These are phyloP conservation scores for Eristalinus aeneus DNA, from an alignment of 2,888 invertebrate species.

Conservation along the genomic window DNA sequence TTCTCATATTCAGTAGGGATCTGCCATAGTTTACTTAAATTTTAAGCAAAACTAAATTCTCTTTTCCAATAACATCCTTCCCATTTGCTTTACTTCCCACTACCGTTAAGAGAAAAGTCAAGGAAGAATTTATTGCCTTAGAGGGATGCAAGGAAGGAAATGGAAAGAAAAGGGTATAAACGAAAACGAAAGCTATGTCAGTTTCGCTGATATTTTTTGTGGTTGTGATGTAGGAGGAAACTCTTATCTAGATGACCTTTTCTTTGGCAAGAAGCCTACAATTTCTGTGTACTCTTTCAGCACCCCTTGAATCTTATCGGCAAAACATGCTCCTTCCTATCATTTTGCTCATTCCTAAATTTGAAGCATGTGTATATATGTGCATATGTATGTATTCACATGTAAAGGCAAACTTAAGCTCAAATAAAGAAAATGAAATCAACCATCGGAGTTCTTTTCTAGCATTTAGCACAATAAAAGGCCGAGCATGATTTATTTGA, in stretches of 20 bases:
- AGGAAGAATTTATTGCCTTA: slow-evolving; percentile 25
- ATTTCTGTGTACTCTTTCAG: not conserved
- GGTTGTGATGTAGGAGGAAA: not conserved
- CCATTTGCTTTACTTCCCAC: slow-evolving; percentile 3
- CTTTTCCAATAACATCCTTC: slow-evolving; percentile 12
- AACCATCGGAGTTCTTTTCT: not conserved
- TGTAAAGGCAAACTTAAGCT: not conserved
- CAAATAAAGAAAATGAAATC: not conserved
- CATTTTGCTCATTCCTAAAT: not conserved
- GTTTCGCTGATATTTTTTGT: slow-evolving; percentile 6
- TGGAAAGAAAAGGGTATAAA: slow-evolving; percentile 14
- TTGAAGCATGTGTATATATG: not conserved
- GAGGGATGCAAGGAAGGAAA: not conserved
- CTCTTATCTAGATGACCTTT: slow-evolving; percentile 23
- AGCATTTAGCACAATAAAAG: slow-evolving; percentile 16
- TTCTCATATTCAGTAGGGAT: not conserved
- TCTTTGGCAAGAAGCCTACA: slow-evolving; percentile 9
- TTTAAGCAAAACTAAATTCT: slow-evolving; percentile 13
- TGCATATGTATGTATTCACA: not conserved
- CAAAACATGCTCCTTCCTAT: not conserved
- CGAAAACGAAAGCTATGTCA: slow-evolving; percentile 20
- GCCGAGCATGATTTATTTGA: slow-evolving; percentile 20
- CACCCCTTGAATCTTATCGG: slow-evolving; percentile 8
- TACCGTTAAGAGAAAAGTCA: not conserved
- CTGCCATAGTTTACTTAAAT: slow-evolving; percentile 1